Evolutionary conservation across 2,113 vertebrate genomes (phyloP).

Genomic region (Potamarius usumacintae): DNA sequence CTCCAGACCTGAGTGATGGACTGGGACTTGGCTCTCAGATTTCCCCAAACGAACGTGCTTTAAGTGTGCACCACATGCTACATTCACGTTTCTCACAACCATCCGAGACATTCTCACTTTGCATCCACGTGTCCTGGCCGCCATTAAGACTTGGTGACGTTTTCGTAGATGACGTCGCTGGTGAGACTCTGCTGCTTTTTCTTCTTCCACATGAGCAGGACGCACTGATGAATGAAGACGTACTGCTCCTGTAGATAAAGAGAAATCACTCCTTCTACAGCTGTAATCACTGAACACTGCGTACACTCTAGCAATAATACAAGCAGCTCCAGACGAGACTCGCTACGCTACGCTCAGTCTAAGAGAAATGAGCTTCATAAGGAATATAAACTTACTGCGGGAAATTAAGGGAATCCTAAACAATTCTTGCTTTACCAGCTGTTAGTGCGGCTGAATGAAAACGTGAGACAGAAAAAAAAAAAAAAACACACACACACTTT

Average conservation of each 20-base stretch:
- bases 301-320: neutral
- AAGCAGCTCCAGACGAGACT: neutral
- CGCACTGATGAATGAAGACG: slow-evolving; percentile 97
- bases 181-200: slow-evolving; percentile 89
- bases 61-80: neutral
- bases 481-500: neutral
- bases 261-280: neutral
- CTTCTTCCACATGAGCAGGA: slow-evolving; percentile 93
- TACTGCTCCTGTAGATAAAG: slow-evolving; percentile 84
- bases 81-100: neutral
- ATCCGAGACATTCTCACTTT: neutral
- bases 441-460: neutral
- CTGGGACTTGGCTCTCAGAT: neutral
- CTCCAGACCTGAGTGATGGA: neutral
- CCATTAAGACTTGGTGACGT: slow-evolving; percentile 89
- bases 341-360: neutral
- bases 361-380: too few species aligned
- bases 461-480: neutral
- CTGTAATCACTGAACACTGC: neutral
- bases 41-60: neutral
- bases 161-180: slow-evolving; percentile 93
- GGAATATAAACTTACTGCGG: neutral
- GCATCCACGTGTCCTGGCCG: slow-evolving; percentile 37
- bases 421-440: neutral
- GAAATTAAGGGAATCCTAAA: neutral